Evolutionary conservation across 2,797 vertebrate genomes (phyloP).

Genomic region (Delichon dasypus): DNA sequence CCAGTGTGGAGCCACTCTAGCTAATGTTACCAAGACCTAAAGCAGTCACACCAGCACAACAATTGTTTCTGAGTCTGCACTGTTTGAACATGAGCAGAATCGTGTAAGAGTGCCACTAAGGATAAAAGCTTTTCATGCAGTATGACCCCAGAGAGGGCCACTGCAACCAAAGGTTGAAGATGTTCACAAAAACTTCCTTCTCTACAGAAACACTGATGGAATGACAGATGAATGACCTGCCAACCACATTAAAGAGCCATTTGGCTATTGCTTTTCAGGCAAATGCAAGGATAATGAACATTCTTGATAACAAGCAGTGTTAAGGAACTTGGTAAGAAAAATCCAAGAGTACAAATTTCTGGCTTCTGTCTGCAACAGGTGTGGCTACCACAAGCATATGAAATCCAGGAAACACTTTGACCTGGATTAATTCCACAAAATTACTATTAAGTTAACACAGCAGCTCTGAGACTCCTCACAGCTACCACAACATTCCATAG

Average conservation of each 20-base stretch:
- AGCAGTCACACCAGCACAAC: background rate
- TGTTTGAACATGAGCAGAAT: background rate
- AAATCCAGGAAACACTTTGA: background rate
- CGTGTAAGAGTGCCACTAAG: background rate
- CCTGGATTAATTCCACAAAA: background rate
- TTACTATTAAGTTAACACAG: background rate
- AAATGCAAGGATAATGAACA: background rate
- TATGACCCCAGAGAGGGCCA: background rate
- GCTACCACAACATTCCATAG: background rate
- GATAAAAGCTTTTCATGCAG: background rate
- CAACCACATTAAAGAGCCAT: background rate
- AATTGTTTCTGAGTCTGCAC: background rate
- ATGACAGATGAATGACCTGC: background rate
- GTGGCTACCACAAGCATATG: background rate
- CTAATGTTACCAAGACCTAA: background rate
- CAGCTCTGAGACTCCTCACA: background rate
- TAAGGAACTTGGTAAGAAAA: background rate
- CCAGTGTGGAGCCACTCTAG: background rate
- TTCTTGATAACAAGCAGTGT: background rate
- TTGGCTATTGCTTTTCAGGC: background rate
- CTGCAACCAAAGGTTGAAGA: background rate
- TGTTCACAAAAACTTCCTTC: background rate
- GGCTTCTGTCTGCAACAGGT: background rate
- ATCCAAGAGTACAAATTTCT: background rate
- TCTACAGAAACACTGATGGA: background rate